Conservation (phyloP, 2,113 vertebrate genomes). For the Kryptolebias marmoratus region DNA sequence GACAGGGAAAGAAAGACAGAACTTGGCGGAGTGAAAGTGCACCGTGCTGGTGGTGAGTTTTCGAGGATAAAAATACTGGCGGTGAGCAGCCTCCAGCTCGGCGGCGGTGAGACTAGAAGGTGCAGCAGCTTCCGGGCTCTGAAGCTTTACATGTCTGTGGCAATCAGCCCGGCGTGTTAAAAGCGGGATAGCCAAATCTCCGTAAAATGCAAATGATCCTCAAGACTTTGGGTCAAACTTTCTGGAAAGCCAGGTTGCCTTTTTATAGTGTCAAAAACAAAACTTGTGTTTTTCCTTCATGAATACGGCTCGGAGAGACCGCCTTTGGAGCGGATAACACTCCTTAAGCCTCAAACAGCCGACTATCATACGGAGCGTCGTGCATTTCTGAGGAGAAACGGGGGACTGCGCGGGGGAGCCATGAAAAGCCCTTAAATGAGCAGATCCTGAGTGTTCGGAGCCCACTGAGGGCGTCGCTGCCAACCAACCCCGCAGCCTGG, state of each 20-base stretch:
- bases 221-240: conserved; percentile 41
- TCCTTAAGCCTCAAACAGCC: conserved; percentile 30
- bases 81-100: conserved; percentile 65
- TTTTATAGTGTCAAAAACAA: neutral
- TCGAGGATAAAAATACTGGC: conserved; percentile 71
- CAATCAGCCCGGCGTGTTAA: conserved; percentile 56
- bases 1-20: conserved; percentile 72
- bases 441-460: conserved; percentile 54
- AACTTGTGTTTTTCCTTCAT: neutral
- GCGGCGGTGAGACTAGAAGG: conserved; percentile 46
- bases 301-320: conserved; percentile 3
- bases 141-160: conserved; percentile 67
- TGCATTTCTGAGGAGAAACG: conserved; percentile 35
- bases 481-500: conserved; percentile 63
- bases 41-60: conserved; percentile 59
- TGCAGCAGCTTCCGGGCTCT: conserved; percentile 60
- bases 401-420: neutral
- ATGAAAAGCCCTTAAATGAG: conserved; percentile 62
- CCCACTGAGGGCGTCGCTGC: conserved; percentile 48
- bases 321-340: conserved; percentile 20
- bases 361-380: conserved; percentile 27
- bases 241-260: conserved; percentile 17
- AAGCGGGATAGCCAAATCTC: conserved; percentile 65
- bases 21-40: conserved; percentile 73
- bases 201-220: conserved; percentile 60